Conservation (phyloP, 2,113 vertebrate species). For the Channa argus region DNA sequence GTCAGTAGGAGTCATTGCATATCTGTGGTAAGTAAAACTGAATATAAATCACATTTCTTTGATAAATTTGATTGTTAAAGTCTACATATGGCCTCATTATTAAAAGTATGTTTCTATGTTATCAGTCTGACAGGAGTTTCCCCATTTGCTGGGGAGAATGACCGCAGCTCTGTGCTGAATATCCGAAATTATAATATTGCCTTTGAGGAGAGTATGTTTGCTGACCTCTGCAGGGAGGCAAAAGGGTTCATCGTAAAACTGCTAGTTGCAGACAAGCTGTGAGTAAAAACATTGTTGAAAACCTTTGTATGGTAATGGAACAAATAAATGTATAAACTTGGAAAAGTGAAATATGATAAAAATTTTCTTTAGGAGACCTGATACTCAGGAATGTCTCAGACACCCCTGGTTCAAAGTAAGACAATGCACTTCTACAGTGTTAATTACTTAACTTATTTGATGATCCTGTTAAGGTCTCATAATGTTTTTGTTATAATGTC, state of each 20-base stretch:
- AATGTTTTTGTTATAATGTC: background rate
- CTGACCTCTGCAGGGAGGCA: conserved; percentile 91
- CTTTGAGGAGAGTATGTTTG: conserved; percentile 95
- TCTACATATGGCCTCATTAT: background rate
- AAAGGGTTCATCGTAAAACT: conserved; percentile 98
- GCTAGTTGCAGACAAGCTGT: conserved; percentile 93
- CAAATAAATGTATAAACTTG: background rate
- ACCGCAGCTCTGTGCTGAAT: conserved; percentile 92
- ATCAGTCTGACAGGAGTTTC: conserved; percentile 94
- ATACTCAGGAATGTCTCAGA: conserved; percentile 91
- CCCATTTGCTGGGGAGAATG: conserved; percentile 95
- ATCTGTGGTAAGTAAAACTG: conserved; percentile 90
- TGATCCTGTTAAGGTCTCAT: background rate
- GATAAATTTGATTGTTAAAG: background rate
- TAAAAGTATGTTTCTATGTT: conserved; percentile 22
- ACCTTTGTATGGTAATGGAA: background rate
- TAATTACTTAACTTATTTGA: background rate
- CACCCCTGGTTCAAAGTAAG: conserved; percentile 98
- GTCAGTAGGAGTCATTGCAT: conserved; percentile 93
- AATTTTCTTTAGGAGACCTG: conserved; percentile 88
- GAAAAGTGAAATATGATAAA: background rate
- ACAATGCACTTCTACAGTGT: background rate
- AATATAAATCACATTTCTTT: background rate
- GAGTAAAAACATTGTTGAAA: conserved; percentile 76
- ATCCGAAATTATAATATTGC: conserved; percentile 96